A percentile compares a stretch with the other conserved stretches of the same genome.
These are phyloP conservation scores for Prochilodus magdalenae DNA, from an alignment of 2,113 vertebrate species.

Conservation along the genomic window DNA sequence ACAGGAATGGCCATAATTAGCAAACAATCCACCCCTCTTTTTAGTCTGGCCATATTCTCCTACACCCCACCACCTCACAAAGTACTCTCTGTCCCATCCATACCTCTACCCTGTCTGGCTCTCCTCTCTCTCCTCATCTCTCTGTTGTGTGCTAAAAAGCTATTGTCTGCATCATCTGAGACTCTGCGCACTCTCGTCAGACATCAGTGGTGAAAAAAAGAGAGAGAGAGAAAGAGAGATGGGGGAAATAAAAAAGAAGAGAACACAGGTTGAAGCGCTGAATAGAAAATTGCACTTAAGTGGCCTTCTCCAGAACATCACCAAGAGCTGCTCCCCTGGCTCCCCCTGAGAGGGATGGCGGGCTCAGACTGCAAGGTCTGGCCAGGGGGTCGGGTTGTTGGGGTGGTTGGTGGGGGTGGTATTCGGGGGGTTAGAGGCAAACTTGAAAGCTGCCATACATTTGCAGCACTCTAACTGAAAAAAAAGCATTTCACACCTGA, in stretches of 20 bases:
- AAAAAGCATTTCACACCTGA: constrained; percentile 99
- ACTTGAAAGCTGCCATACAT: constrained; percentile 98
- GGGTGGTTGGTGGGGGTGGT: constrained; percentile 83
- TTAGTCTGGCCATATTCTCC: constrained; percentile 76
- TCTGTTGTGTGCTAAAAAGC: constrained; percentile 91
- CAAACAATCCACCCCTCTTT: constrained; percentile 87
- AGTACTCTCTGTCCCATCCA: constrained; percentile 87
- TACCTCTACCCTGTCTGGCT: constrained; percentile 80
- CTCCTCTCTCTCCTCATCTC: constrained; percentile 86
- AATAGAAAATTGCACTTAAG: constrained; percentile 99
- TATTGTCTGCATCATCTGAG: constrained; percentile 90
- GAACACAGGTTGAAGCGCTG: constrained; percentile 89
- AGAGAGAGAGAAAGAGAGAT: constrained; percentile 52
- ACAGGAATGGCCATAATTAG: constrained; percentile 94
- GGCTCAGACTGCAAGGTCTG: constrained; percentile 84
- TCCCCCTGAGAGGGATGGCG: constrained; percentile 77
- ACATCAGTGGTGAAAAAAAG: constrained; percentile 81
- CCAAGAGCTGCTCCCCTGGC: constrained; percentile 80
- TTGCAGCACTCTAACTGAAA: constrained; percentile 88
- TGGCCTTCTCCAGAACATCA: constrained; percentile 89
- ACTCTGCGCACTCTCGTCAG: constrained; percentile 84
- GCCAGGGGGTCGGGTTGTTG: constrained; percentile 72
- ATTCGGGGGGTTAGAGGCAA: constrained; percentile 75
- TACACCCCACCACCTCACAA: constrained; percentile 72
- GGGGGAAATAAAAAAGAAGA: constrained; percentile 51